Percentiles rank a stretch among this genome's conserved stretches.
phyloP scores from a whole-genome alignment of 2,888 invertebrate species.

The Sesia apiformis region DNA sequence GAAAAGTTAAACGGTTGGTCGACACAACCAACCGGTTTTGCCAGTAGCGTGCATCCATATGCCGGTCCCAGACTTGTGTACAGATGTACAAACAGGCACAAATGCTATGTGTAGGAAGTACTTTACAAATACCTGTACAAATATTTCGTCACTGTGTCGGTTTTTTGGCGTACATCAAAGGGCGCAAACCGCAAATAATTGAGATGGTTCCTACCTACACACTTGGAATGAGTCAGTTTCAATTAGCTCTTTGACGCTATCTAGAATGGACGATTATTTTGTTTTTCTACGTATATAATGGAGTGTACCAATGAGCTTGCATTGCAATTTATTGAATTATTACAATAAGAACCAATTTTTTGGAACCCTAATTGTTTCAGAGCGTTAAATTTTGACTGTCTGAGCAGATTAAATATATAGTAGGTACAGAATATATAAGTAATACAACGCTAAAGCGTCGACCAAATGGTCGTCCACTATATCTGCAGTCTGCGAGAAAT shows the following conservation, averaged over 20 bases:
- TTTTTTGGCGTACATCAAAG: too few species aligned
- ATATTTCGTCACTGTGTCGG: background rate
- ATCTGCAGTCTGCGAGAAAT: background rate
- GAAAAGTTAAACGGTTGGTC: too few species aligned
- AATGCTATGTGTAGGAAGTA: background rate
- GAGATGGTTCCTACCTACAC: background rate
- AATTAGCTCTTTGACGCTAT: background rate
- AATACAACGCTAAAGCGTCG: background rate
- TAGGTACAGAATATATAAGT: too few species aligned
- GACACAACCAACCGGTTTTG: too few species aligned
- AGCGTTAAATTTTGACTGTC: background rate
- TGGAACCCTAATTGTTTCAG: background rate
- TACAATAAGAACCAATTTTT: background rate
- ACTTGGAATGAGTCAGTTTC: background rate
- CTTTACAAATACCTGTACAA: background rate
- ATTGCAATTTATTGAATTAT: background rate
- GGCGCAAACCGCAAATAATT: too few species aligned
- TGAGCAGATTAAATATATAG: background rate
- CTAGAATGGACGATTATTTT: too few species aligned
- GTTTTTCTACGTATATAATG: background rate
- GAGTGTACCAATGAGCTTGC: background rate
- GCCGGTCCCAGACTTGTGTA: background rate
- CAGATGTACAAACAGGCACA: background rate
- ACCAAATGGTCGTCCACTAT: background rate
- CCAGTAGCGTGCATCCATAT: background rate